Evolutionary conservation across 1,140 invertebrate species (phyloP).

Genomic region (Vollenhovia emeryi): DNA sequence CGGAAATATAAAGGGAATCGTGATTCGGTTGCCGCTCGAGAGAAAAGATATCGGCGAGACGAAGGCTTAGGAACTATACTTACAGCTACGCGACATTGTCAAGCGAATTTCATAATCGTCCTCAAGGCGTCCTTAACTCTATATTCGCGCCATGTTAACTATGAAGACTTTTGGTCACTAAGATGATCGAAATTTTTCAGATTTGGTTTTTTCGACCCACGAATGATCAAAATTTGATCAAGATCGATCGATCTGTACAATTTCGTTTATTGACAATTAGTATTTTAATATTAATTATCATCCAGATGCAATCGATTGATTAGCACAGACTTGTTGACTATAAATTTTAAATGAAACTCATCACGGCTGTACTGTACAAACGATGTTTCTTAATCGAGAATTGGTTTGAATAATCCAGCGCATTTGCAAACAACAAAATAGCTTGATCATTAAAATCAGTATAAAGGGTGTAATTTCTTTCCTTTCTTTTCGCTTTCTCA

Average conservation of each 20-base stretch:
- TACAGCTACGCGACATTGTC: slow-evolving; percentile 78
- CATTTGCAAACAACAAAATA: background rate
- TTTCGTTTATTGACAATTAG: slow-evolving; percentile 37
- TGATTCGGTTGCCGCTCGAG: background rate
- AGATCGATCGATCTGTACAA: slow-evolving; percentile 19
- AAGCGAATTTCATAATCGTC: slow-evolving; percentile 49
- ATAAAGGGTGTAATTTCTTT: background rate
- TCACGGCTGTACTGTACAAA: background rate
- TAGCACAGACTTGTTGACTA: background rate
- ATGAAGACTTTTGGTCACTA: background rate
- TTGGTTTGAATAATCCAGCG: background rate
- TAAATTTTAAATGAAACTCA: slow-evolving; percentile 6
- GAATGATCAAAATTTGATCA: background rate
- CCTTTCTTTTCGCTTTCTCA: background rate
- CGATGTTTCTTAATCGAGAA: background rate
- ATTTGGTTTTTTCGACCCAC: background rate
- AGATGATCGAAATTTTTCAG: background rate
- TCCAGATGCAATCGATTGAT: background rate
- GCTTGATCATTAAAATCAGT: background rate
- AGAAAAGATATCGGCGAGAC: background rate
- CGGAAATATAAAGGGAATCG: background rate
- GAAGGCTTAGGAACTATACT: slow-evolving; percentile 82
- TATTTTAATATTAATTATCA: slow-evolving; percentile 1
- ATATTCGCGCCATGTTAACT: slow-evolving; percentile 9
- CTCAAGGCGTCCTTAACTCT: background rate